phyloP scores from a whole-genome alignment of 2,113 vertebrate genomes.

The Geococcyx californianus region DNA sequence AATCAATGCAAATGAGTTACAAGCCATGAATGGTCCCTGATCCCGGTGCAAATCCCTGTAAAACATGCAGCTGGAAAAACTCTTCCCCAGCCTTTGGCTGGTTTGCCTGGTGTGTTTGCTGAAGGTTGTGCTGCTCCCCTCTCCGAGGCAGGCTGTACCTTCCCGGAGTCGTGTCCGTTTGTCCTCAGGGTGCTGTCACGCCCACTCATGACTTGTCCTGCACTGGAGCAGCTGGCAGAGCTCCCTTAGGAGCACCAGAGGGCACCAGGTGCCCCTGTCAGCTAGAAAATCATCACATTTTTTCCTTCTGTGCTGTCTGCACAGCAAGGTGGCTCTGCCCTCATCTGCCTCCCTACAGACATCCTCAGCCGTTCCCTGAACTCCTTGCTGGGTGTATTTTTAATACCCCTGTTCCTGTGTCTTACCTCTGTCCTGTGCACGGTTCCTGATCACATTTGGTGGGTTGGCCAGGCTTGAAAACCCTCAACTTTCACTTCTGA shows the following conservation, averaged over 20 bases:
- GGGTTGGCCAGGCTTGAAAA: neutral
- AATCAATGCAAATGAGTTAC: neutral
- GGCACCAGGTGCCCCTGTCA: too few relatives aligned
- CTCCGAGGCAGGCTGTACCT: neutral
- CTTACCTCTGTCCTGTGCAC: neutral
- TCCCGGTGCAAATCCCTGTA: neutral
- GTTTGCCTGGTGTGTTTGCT: neutral
- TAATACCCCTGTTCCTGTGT: neutral
- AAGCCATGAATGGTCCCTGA: neutral
- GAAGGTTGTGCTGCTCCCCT: neutral
- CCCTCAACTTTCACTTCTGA: fast-evolving
- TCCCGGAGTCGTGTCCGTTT: fast-evolving
- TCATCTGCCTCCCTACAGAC: neutral
- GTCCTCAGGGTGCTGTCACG: neutral
- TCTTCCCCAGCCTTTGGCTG: neutral
- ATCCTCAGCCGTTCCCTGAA: fast-evolving
- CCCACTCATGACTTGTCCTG: fast-evolving
- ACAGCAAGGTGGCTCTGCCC: neutral
- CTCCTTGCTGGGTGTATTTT: fast-evolving
- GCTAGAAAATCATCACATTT: neutral
- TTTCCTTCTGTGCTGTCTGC: neutral
- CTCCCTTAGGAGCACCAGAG: neutral
- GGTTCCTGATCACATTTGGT: neutral
- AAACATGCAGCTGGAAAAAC: neutral
- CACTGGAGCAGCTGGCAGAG: fast-evolving